These are phyloP conservation scores for Sarcophaga subvicina DNA, from an alignment of 2,888 invertebrate genomes.

Conservation along the genomic window DNA sequence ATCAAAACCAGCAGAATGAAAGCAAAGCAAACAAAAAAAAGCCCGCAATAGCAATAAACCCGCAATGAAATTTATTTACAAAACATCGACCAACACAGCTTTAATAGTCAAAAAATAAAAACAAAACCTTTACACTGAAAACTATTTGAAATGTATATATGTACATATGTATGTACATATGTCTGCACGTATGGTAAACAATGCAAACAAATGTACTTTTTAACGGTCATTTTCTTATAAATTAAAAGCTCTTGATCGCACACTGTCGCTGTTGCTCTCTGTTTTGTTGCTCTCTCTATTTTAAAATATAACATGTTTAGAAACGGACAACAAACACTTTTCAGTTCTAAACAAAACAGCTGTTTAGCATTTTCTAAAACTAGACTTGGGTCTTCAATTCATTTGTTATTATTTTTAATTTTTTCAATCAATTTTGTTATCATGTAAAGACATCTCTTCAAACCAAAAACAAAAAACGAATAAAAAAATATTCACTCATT, in stretches of 20 bases:
- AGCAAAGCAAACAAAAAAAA: constrained; percentile 18
- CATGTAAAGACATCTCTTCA: too few relatives aligned
- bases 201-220: constrained; percentile 12
- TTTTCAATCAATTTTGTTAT: too few relatives aligned
- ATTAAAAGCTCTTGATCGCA: not conserved
- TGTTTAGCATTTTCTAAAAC: too few relatives aligned
- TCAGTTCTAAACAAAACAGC: too few relatives aligned
- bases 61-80: constrained; percentile 38
- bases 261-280: not conserved
- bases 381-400: too few relatives aligned
- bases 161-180: too few relatives aligned
- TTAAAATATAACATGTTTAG: not conserved
- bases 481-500: too few relatives aligned
- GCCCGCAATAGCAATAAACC: constrained; percentile 50
- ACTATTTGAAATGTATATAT: too few relatives aligned
- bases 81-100: constrained; percentile 23
- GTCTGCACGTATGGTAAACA: constrained; percentile 14
- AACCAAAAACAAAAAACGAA: too few relatives aligned
- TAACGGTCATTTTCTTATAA: constrained; percentile 38
- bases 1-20: constrained; percentile 23
- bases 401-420: too few relatives aligned
- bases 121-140: not conserved
- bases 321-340: too few relatives aligned
- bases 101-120: constrained; percentile 15
- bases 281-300: not conserved